Evolutionary conservation across 2,888 invertebrate genomes (phyloP), one percentile per base, ranked within the genome.

Genomic region (Malachius bipustulatus): DNA sequence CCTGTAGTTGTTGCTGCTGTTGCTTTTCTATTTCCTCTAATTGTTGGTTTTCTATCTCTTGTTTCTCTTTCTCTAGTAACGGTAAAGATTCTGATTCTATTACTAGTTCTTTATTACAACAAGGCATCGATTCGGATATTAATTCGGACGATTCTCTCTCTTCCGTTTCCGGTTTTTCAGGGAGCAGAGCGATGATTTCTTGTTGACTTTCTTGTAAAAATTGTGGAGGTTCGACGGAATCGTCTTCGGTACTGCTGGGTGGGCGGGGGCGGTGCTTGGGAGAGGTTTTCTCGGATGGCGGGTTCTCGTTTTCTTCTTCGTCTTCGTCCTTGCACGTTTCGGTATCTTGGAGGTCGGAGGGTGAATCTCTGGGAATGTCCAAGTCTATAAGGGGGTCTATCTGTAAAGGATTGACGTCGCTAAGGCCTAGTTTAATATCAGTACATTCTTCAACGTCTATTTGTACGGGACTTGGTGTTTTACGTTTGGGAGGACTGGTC

Each of bases 401-500:
- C 3, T 29, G 6, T 10, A 19, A n/a, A 19, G 6, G 24, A 19
- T 19, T 19, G n/a, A n/a, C 36, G 11, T 28, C 36, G 8, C 32
- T 35, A 10, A 33, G 27, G 12, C 32, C 34, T 13, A 32, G 14
- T 26, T 31, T n/a, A 14, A 32, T 11, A 26, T 37, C 15, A 11
- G 12, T 15, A 14, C 3, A 12, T 14, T 19, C 13, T 27, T 35
- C 15, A 15, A 14, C 13, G 9, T 36, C 32, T 16, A 14, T 38
- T 14, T 41, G 26, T 3, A 28, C 30, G 15, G 55, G 55, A 45
- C 54, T 54, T 26, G 55, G 55, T 12, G 56, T 54, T 41, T 48
- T 52, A n/a, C 57, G 49, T 47, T 60, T 59, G 11, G 54, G 51
- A 26, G 55, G 50, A 34, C 40, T 45, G 19, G 45, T 46, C 31